Base-by-base conservation (phyloP, 2,888 invertebrate species). In the Caenorhabditis virilis region DNA sequence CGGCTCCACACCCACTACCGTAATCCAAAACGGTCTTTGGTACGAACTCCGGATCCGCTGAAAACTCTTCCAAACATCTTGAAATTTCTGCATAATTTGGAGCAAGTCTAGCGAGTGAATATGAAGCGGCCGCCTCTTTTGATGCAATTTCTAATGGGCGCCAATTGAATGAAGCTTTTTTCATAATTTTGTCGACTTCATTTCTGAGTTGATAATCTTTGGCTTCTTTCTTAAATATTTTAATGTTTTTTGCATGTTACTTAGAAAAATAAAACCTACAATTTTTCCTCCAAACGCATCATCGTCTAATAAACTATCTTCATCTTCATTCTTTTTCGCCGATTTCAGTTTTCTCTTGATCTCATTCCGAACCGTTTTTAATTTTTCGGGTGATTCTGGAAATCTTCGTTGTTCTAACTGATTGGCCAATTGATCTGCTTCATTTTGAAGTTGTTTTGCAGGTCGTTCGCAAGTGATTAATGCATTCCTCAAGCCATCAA, bases 1-100 rank as follows among this genome's bases (percentile, higher is more conserved):
- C 91, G 0, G 91, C 90, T 0, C 93, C 94, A 4, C 91, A 85
- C 0, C 95, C 95, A 5, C 93, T 91, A 0, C 95, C 95, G 84
- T 91, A 93, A 85, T 95, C 94, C 75, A 94, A 90, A 71, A 92
- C 88, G 61, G 89, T 88, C 58, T 87, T 85, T 0, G 95, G 95
- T 58, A 86, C 86, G 83, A 91, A 95, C 18, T 88, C 84, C 1
- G 62, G 45, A 16, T 54, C 47, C 13, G 36, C 25, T 0, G 87
- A 86, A 82, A 82, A 69, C 49, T 82, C 82, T 48, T 74, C 76
- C 13, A 82, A 55, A 23, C 61, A 69, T 23, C 77, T 66, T 13
- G 68, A 43, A 33, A 78, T 72, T 61, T 82, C 82, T 7, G 82
- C 79, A 43, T 75, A 78, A 55, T 82, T 74, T 6, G 76, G 71